Percentiles rank a stretch among this genome's conserved stretches.
Conservation (phyloP, 2,113 vertebrate genomes). For the Festucalex cinctus region DNA sequence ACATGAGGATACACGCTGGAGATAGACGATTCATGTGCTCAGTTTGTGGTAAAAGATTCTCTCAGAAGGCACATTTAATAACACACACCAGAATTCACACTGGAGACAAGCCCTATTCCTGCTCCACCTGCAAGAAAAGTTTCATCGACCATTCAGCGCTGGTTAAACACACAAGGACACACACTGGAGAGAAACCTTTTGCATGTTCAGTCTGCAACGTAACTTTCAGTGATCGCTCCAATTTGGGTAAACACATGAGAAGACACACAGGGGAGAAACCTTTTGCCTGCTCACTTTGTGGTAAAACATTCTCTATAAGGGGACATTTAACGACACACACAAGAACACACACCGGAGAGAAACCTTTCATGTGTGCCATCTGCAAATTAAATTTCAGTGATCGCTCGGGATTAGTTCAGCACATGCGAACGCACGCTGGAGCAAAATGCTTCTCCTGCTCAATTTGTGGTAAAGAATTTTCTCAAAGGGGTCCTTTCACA, state of each 20-base stretch:
- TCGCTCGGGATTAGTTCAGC: background rate
- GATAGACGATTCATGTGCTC: background rate
- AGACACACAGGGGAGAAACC: background rate
- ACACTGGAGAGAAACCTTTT: slow-evolving; percentile 2
- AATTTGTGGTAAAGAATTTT: background rate
- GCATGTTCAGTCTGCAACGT: background rate
- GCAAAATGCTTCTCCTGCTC: background rate
- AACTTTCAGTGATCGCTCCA: background rate
- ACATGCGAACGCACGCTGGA: background rate
- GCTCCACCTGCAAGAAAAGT: background rate
- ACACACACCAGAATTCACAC: slow-evolving; percentile 5
- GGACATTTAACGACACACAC: background rate
- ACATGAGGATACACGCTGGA: background rate
- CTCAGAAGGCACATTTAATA: background rate
- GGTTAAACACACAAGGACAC: background rate
- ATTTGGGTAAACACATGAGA: slow-evolving; percentile 3
- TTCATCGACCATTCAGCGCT: background rate
- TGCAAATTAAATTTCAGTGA: background rate
- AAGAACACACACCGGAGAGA: background rate
- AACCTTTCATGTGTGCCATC: background rate
- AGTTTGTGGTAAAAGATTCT: background rate
- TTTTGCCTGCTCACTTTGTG: background rate
- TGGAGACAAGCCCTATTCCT: background rate
- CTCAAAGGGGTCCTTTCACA: background rate
- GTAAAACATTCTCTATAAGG: background rate